phyloP scores from a whole-genome alignment of 2,797 vertebrate genomes.

The Acipenser oxyrinchus region DNA sequence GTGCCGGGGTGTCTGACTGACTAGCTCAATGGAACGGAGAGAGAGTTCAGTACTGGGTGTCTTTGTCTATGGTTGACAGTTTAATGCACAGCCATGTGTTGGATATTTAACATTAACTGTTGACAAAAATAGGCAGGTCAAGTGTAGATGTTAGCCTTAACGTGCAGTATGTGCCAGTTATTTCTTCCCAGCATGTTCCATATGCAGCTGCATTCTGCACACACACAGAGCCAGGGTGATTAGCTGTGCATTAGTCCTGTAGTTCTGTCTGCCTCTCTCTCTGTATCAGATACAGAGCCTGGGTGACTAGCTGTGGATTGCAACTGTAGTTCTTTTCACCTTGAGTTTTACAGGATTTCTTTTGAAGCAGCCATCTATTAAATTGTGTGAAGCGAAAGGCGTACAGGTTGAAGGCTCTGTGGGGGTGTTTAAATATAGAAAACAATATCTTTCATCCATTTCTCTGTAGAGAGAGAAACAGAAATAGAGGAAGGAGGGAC shows the following conservation, averaged over 20 bases:
- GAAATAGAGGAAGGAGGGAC: not conserved
- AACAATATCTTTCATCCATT: conserved; percentile 4
- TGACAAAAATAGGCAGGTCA: conserved; percentile 26
- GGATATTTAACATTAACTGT: not conserved
- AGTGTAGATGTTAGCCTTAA: conserved; percentile 17
- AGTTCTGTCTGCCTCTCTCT: conserved; percentile 27
- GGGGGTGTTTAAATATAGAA: not conserved
- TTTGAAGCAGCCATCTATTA: conserved; percentile 1
- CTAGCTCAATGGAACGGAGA: not conserved
- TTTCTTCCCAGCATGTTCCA: too few species aligned
- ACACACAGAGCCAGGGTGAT: not conserved
- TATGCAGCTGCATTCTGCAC: too few species aligned
- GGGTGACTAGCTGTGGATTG: conserved; percentile 11
- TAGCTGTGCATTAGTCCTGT: conserved; percentile 24
- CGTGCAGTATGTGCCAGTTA: too few species aligned
- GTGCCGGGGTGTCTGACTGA: not conserved
- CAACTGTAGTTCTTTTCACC: conserved; percentile 1
- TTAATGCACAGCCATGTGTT: too few species aligned
- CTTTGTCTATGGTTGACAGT: not conserved
- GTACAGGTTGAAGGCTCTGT: not conserved
- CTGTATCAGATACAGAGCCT: conserved; percentile 12
- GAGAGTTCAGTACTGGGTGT: not conserved
- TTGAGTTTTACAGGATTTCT: conserved; percentile 1
- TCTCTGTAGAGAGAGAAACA: not conserved
- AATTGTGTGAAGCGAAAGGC: not conserved